A percentile compares a stretch with the other conserved stretches of the same genome.
Conservation (phyloP, 2,113 vertebrate species). For the Brienomyrus longianalis region DNA sequence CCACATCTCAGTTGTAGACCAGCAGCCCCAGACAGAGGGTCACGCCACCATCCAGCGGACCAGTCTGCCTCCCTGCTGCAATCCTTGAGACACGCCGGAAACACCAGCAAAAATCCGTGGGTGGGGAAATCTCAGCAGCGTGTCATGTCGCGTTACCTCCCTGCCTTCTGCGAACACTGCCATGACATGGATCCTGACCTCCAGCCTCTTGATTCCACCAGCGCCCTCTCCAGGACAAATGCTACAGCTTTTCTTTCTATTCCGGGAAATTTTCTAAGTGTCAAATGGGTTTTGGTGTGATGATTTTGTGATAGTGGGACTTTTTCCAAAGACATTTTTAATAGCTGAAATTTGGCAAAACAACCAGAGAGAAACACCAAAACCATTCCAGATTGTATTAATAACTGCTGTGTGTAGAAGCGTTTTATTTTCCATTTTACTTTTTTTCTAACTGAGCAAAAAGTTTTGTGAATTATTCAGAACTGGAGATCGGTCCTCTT, state of each 20-base stretch:
- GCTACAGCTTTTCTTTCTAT: neutral
- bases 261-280: neutral
- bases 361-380: neutral
- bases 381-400: constrained; percentile 10
- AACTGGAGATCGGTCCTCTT: neutral
- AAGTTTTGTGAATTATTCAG: neutral
- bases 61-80: constrained; percentile 16
- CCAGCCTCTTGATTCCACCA: neutral
- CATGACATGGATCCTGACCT: neutral
- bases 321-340: constrained; percentile 12
- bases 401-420: neutral
- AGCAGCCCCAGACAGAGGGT: neutral
- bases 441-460: neutral
- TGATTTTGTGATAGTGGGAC: neutral
- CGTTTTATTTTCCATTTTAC: neutral
- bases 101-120: constrained; percentile 3
- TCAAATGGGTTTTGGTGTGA: neutral
- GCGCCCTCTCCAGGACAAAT: neutral
- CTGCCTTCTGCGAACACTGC: neutral
- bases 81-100: constrained; percentile 28
- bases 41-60: neutral
- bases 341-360: neutral
- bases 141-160: neutral
- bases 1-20: neutral
- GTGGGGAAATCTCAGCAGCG: neutral